These are phyloP conservation scores for Oreohelix idahoensis DNA, from an alignment of 1,140 invertebrate species.

Conservation along the genomic window DNA sequence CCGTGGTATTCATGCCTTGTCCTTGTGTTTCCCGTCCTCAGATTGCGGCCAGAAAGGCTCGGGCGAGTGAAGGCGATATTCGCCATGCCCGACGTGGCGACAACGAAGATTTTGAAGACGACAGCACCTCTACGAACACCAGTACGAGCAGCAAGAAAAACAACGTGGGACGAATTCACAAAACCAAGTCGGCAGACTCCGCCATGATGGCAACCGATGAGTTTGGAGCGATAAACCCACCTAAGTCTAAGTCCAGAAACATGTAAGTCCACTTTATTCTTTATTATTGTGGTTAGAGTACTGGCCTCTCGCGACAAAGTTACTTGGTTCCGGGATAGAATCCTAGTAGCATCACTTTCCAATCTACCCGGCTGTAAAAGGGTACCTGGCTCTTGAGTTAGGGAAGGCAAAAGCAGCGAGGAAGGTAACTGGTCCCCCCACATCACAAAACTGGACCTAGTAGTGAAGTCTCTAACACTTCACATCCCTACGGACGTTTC, in stretches of 20 bases:
- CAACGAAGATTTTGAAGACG: conserved; percentile 3
- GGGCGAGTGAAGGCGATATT: conserved; percentile 18
- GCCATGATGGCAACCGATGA: conserved; percentile 55
- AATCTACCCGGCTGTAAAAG: too few relatives aligned
- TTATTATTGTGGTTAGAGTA: too few relatives aligned
- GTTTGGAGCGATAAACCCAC: conserved; percentile 31
- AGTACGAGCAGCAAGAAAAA: not conserved
- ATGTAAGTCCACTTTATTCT: not conserved
- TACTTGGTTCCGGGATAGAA: too few relatives aligned
- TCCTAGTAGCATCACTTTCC: too few relatives aligned
- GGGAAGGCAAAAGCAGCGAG: too few relatives aligned
- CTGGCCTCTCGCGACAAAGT: too few relatives aligned
- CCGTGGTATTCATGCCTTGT: too few relatives aligned
- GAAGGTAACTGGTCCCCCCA: too few relatives aligned
- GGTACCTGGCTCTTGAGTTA: too few relatives aligned
- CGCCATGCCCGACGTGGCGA: not conserved
- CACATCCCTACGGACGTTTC: too few relatives aligned
- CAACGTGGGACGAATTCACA: conserved; percentile 42
- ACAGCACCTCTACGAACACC: conserved; percentile 15
- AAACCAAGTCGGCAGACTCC: conserved; percentile 53
- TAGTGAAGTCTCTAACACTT: too few relatives aligned
- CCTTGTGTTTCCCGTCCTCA: not conserved
- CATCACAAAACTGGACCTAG: too few relatives aligned
- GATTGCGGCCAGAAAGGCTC: conserved; percentile 1
- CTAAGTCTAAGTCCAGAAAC: conserved; percentile 18